phyloP scores from a whole-genome alignment of 2,888 invertebrate genomes.

The Sarcophaga rosellei region DNA sequence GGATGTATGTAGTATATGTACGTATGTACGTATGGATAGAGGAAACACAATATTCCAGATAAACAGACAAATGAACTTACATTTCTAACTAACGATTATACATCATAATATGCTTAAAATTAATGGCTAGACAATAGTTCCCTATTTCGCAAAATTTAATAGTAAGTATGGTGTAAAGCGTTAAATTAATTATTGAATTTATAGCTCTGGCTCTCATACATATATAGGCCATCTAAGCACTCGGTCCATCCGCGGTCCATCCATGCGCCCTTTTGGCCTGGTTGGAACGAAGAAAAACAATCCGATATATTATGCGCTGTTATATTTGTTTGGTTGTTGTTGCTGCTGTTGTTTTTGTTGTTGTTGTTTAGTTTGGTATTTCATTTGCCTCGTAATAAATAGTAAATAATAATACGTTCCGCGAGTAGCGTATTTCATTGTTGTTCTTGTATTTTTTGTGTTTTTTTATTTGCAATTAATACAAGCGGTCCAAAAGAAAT shows the following conservation, averaged over 20 bases:
- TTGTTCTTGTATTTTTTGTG: slow-evolving; percentile 11
- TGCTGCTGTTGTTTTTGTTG: not conserved
- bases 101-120: slow-evolving; percentile 67
- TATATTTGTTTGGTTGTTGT: slow-evolving; percentile 11
- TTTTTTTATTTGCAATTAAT: not conserved
- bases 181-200: slow-evolving; percentile 21
- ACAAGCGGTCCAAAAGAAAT: slow-evolving; percentile 39
- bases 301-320: slow-evolving; percentile 10
- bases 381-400: slow-evolving; percentile 1
- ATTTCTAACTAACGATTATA: slow-evolving; percentile 58
- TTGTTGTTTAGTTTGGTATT: slow-evolving; percentile 11
- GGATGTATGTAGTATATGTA: too few species aligned
- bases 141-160: slow-evolving; percentile 74
- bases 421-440: not conserved
- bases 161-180: slow-evolving; percentile 54
- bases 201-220: slow-evolving; percentile 40
- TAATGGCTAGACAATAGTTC: slow-evolving; percentile 79
- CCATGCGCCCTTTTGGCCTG: not conserved
- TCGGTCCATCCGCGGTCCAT: not conserved
- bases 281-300: slow-evolving; percentile 46
- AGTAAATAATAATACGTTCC: slow-evolving; percentile 32
- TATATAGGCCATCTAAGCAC: not conserved
- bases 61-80: slow-evolving; percentile 49
- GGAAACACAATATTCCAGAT: slow-evolving; percentile 5
- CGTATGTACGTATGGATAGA: too few species aligned